phyloP scores from a whole-genome alignment of 2,113 vertebrate species.

The Pogonocichla stellata region DNA sequence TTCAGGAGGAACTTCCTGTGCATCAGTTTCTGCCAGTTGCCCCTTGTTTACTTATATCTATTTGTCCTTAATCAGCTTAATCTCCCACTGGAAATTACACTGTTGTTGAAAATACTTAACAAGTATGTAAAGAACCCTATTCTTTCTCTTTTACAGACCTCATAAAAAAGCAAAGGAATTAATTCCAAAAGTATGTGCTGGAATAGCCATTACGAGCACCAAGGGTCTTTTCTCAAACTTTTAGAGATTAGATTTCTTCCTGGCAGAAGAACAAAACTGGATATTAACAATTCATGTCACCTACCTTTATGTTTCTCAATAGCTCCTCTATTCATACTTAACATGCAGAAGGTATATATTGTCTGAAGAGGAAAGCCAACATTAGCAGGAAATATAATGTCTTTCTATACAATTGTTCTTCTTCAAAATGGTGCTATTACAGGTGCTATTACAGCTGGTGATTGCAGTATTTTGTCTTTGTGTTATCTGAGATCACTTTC shows the following conservation, averaged over 20 bases:
- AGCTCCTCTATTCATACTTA: slow-evolving; percentile 19
- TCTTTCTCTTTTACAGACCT: neutral
- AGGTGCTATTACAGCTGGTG: neutral
- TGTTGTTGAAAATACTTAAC: neutral
- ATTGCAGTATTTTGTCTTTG: neutral
- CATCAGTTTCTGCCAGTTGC: neutral
- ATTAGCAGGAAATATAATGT: neutral
- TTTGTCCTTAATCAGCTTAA: neutral
- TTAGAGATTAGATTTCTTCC: neutral
- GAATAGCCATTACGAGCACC: neutral
- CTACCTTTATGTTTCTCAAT: slow-evolving; percentile 9
- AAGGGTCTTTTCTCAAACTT: neutral
- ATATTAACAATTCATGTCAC: slow-evolving; percentile 21
- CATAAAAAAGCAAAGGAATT: neutral
- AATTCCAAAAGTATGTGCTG: neutral
- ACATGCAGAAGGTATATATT: neutral
- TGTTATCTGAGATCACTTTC: neutral
- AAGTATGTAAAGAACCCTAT: neutral
- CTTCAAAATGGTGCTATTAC: slow-evolving; percentile 29
- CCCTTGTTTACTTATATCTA: neutral
- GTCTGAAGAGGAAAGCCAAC: slow-evolving; percentile 12
- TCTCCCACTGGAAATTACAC: neutral
- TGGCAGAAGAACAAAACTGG: neutral
- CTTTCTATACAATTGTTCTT: slow-evolving; percentile 15
- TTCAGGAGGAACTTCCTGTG: neutral